Evolutionary conservation across 2,797 vertebrate genomes (phyloP).

Genomic region (Sebastolobus alascanus): DNA sequence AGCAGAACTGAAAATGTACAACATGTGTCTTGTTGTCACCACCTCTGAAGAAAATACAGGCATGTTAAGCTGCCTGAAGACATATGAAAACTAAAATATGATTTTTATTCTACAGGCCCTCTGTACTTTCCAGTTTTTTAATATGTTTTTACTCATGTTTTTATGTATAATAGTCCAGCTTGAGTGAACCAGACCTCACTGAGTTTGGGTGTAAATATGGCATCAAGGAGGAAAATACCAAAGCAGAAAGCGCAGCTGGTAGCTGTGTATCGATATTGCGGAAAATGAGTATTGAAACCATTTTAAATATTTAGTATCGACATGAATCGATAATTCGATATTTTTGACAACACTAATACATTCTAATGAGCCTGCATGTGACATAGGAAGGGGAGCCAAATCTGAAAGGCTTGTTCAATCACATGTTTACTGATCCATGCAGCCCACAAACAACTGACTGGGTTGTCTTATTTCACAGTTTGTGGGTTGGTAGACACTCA

Average conservation of each 20-base stretch:
- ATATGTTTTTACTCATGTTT: slow-evolving; percentile 22
- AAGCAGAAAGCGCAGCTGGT: too few species aligned
- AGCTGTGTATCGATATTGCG: too few species aligned
- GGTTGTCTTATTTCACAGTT: not conserved
- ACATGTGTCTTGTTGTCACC: slow-evolving; percentile 33
- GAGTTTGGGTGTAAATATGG: slow-evolving; percentile 24
- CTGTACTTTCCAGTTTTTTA: slow-evolving; percentile 23
- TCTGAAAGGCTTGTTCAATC: too few species aligned
- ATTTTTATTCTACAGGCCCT: slow-evolving; percentile 35
- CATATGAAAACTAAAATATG: slow-evolving; percentile 37
- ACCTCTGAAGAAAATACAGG: slow-evolving; percentile 32
- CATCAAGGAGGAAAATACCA: slow-evolving; percentile 11
- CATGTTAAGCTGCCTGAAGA: slow-evolving; percentile 19
- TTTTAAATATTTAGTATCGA: too few species aligned
- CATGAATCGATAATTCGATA: fast-evolving
- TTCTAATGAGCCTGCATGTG: too few species aligned
- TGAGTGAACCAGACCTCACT: slow-evolving; percentile 25
- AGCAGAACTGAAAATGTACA: slow-evolving; percentile 25
- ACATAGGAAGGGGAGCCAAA: too few species aligned
- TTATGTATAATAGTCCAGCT: slow-evolving; percentile 38
- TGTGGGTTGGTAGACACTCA: not conserved
- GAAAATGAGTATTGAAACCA: too few species aligned
- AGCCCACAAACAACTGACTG: too few species aligned
- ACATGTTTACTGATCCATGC: fast-evolving
- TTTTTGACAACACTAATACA: too few species aligned